Evolutionary conservation across 2,888 invertebrate species (phyloP), one percentile per base, ranked within the genome.

Genomic region (Neoascia interrupta): DNA sequence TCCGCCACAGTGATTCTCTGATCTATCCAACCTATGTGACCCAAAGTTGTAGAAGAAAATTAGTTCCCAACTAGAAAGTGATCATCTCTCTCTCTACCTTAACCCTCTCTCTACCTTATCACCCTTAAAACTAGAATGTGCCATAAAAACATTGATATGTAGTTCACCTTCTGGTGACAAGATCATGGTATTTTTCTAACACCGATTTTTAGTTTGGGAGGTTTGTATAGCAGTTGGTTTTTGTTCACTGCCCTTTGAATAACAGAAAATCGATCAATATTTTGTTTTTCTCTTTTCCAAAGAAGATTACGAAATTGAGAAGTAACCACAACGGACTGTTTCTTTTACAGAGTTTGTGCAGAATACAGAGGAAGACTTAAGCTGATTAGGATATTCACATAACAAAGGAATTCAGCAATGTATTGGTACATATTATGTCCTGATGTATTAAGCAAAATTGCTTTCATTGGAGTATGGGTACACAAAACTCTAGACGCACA

Each of bases 41-140:
- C 34, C 41, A 34, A 53, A 54, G 11, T 34, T 31, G 26, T 18
- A 13, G 11, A 36, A 37, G 47, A 37, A 28, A 41, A 39, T 68
- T 56, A 47, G 47, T 68, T 56, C n/a, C 28, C 37, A 68, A 68
- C 68, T 68, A 68, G 68, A 68, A 68, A 68, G 47, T 41, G 31
- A 68, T 68, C 49, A n/a, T 45, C 56, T 21, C 26, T 45, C 49
- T 19, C 34, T 8, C 15, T 37, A 37, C 15, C 28, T n/a, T 15
- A 26, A 16, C 21, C 34, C 56, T 31, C 31, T 26, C n/a, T n/a
- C n/a, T n/a, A n/a, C n/a, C n/a, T n/a, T n/a, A n/a, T n/a, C n/a
- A 51, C 56, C 68, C 45, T 37, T n/a, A 34, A 31, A 43, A 68
- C 37, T 49, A 19, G 23, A 56, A 56, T 28, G 21, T 58, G 56